Percentiles rank a stretch among this genome's conserved stretches.
Conservation (phyloP, 2,797 vertebrate genomes). For the Sus cebifrons region DNA sequence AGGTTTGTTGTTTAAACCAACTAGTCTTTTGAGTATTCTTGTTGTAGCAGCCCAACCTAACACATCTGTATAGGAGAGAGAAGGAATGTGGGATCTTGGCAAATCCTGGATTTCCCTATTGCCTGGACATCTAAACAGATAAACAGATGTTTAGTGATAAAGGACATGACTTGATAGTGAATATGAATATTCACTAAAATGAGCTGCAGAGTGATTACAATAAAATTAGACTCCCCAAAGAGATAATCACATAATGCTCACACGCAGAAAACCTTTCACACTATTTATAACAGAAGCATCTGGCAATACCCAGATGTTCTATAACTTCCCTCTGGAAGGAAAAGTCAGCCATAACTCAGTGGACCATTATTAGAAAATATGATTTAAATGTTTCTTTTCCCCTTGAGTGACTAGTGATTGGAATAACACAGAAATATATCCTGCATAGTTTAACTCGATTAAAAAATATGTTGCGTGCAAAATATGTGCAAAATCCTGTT, state of each 20-base stretch:
- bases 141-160: background rate
- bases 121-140: background rate
- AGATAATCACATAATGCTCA: constrained; percentile 55
- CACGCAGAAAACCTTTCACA: constrained; percentile 50
- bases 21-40: background rate
- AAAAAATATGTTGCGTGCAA: background rate
- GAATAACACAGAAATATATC: constrained; percentile 40
- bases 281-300: constrained; percentile 66
- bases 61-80: background rate
- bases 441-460: background rate
- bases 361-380: constrained; percentile 61
- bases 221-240: constrained; percentile 66
- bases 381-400: background rate
- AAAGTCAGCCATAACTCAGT: constrained; percentile 44
- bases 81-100: background rate
- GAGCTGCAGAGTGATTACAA: constrained; percentile 20
- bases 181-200: constrained; percentile 37
- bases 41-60: background rate
- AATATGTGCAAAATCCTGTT: background rate
- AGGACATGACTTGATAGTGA: constrained; percentile 42
- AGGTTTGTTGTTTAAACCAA: background rate
- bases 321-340: constrained; percentile 43
- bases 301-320: constrained; percentile 70
- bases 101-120: background rate
- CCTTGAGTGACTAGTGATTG: constrained; percentile 66